These are phyloP conservation scores for Anoplius nigerrimus DNA, from an alignment of 2,888 invertebrate species.

Conservation along the genomic window DNA sequence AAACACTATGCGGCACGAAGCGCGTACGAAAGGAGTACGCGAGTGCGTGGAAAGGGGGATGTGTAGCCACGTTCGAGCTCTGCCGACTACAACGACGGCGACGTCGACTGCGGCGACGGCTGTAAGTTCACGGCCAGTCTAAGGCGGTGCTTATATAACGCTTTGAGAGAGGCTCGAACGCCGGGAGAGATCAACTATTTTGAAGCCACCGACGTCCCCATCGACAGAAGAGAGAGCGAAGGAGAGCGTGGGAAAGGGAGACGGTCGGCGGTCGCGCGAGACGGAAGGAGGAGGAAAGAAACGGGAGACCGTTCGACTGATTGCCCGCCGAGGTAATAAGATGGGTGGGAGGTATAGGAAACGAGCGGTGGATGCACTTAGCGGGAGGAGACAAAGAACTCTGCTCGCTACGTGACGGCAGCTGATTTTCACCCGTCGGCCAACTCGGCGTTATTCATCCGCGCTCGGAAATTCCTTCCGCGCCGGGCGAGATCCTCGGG, in stretches of 20 bases:
- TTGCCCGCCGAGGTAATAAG: no score
- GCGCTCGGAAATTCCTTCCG: slow-evolving; percentile 11
- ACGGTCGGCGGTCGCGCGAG: neutral
- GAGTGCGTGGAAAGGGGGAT: neutral
- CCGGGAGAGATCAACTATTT: slow-evolving; percentile 3
- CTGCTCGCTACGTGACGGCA: neutral
- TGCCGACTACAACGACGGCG: slow-evolving; percentile 23
- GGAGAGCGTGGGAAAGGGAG: slow-evolving; percentile 4
- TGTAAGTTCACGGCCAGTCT: slow-evolving; percentile 74
- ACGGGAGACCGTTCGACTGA: slow-evolving; percentile 17
- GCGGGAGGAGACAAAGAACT: slow-evolving; percentile 29
- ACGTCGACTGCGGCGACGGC: slow-evolving; percentile 49
- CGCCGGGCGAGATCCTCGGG: slow-evolving; percentile 31
- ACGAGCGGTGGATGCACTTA: slow-evolving; percentile 36
- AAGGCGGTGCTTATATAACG: slow-evolving; percentile 63
- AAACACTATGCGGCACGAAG: no score
- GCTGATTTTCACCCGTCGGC: neutral
- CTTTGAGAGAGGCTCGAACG: slow-evolving; percentile 37
- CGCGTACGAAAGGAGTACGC: no score
- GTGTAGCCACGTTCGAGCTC: slow-evolving; percentile 7
- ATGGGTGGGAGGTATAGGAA: slow-evolving; percentile 11
- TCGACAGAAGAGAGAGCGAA: neutral
- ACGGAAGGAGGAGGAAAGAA: slow-evolving; percentile 11
- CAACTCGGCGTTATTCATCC: neutral
- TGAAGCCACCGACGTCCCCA: neutral